These are phyloP conservation scores for Calliscelio sp. DNA, from an alignment of 2,888 invertebrate genomes.

Conservation along the genomic window DNA sequence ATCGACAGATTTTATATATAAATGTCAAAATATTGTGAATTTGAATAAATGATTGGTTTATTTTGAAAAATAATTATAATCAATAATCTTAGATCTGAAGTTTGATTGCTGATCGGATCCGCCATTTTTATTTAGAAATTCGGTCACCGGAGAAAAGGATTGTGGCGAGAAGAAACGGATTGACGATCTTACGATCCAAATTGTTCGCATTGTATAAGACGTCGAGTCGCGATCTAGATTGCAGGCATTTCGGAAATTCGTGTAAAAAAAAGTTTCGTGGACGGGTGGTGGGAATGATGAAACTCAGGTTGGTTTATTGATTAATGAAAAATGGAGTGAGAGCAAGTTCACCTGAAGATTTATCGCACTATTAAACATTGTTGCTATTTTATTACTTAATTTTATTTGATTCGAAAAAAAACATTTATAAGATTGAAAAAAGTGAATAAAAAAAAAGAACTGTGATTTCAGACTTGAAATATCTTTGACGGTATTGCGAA, in stretches of 20 bases:
- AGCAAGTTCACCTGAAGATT: neutral
- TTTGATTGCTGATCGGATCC: conserved; percentile 4
- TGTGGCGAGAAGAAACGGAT: conserved; percentile 15
- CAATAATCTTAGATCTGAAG: too few relatives aligned
- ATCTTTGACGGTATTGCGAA: too few relatives aligned
- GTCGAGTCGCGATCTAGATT: conserved; percentile 14
- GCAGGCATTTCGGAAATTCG: conserved; percentile 24
- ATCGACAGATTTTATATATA: too few relatives aligned
- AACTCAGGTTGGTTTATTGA: conserved; percentile 2
- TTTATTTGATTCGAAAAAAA: neutral
- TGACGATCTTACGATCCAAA: conserved; percentile 31
- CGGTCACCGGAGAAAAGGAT: conserved; percentile 39
- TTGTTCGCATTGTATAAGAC: conserved; percentile 14
- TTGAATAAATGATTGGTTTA: too few relatives aligned
- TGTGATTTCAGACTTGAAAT: too few relatives aligned
- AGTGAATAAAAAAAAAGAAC: too few relatives aligned
- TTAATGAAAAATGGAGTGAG: conserved; percentile 9
- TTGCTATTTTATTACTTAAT: too few relatives aligned
- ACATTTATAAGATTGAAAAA: too few relatives aligned
- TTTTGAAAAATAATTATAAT: too few relatives aligned
- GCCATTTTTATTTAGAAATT: conserved; percentile 41
- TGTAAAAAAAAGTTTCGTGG: neutral
- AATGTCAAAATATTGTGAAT: too few relatives aligned
- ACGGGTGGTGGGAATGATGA: neutral
- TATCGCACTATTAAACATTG: neutral